A percentile compares a stretch with the other conserved stretches of the same genome.
phyloP scores from a whole-genome alignment of 2,113 vertebrate genomes.

The Stictonetta naevosa region DNA sequence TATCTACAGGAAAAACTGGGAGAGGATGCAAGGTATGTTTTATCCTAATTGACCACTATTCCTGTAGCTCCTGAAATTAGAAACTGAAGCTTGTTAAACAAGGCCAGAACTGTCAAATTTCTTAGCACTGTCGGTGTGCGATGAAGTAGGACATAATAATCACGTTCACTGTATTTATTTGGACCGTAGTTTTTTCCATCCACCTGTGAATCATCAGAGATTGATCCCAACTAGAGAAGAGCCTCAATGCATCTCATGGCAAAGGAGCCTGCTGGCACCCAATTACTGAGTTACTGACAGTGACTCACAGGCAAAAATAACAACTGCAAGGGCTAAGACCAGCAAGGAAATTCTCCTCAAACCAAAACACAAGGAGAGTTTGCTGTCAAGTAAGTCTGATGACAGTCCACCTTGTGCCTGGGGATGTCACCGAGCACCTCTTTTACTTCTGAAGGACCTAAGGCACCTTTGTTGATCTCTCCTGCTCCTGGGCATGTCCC shows the following conservation, averaged over 20 bases:
- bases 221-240: neutral
- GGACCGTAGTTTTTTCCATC: neutral
- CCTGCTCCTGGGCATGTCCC: neutral
- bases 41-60: neutral
- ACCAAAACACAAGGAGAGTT: neutral
- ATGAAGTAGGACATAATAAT: neutral
- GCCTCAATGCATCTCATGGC: fast-evolving
- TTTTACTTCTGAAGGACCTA: neutral
- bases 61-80: neutral
- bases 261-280: neutral
- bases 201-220: neutral
- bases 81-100: neutral
- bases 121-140: neutral
- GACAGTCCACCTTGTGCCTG: neutral
- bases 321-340: neutral
- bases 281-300: neutral
- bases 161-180: fast-evolving
- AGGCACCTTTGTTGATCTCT: neutral
- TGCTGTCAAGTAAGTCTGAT: neutral
- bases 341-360: neutral
- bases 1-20: neutral
- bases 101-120: neutral
- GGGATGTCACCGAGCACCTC: neutral
- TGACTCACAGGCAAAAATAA: neutral
- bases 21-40: neutral